Percentiles rank a stretch among this genome's conserved stretches.
Evolutionary conservation across 2,888 invertebrate species (phyloP).

Genomic region (Pandemis heparana): DNA sequence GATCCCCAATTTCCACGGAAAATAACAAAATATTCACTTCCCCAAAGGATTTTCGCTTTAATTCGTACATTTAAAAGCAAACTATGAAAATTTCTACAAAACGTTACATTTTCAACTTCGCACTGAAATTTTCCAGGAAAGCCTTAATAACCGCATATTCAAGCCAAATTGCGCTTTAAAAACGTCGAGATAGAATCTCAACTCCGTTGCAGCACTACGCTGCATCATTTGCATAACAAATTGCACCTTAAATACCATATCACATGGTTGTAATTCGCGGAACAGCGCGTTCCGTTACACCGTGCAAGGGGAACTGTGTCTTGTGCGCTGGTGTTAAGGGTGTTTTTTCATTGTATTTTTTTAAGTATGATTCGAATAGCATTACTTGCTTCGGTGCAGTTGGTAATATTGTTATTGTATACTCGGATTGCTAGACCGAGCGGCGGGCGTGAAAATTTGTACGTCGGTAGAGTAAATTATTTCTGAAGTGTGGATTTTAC

Average conservation of each 20-base stretch:
- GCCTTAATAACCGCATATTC: slow-evolving; percentile 35
- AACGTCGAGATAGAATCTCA: slow-evolving; percentile 44
- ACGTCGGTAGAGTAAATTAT: slow-evolving; percentile 31
- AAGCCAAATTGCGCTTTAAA: slow-evolving; percentile 47
- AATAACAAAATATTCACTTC: background rate
- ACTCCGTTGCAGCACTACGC: slow-evolving; percentile 42
- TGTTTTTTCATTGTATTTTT: slow-evolving; percentile 2
- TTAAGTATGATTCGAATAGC: slow-evolving; percentile 43
- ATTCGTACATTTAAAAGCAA: slow-evolving; percentile 38
- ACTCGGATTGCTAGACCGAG: slow-evolving; percentile 56
- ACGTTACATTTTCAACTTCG: slow-evolving; percentile 27
- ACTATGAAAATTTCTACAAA: slow-evolving; percentile 31
- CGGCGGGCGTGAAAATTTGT: slow-evolving; percentile 32
- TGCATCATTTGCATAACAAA: slow-evolving; percentile 41
- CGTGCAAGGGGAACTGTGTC: background rate
- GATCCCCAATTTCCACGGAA: too few relatives aligned
- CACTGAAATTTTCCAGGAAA: slow-evolving; percentile 33
- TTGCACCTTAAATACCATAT: slow-evolving; percentile 34
- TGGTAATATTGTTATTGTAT: slow-evolving; percentile 66
- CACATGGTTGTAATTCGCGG: slow-evolving; percentile 36
- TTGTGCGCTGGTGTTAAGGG: background rate
- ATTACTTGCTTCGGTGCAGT: slow-evolving; percentile 56
- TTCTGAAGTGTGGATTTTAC: slow-evolving; percentile 20
- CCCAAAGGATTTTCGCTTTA: slow-evolving; percentile 21
- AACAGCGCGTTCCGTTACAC: background rate